Conservation (phyloP, 1,140 invertebrate genomes). For the Gonioctena quinquepunctata region DNA sequence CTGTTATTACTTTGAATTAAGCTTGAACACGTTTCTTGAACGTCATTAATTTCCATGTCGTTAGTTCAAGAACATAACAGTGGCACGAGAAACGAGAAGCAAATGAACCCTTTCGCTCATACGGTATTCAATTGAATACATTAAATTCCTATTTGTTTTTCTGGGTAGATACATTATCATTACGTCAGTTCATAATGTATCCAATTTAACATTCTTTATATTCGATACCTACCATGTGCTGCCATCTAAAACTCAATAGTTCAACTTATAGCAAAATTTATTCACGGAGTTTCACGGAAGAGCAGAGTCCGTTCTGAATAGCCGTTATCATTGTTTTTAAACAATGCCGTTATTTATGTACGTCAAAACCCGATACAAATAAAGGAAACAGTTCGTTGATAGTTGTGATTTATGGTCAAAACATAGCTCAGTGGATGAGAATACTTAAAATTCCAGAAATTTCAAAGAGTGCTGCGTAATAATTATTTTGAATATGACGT, state of each 20-base stretch:
- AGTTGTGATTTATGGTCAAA: not conserved
- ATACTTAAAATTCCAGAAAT: not conserved
- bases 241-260: not conserved
- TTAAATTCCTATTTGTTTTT: not conserved
- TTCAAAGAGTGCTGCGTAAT: not conserved
- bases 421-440: not conserved
- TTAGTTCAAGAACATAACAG: no score
- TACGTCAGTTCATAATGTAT: not conserved
- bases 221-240: not conserved
- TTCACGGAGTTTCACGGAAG: not conserved
- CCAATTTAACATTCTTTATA: not conserved
- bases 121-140: not conserved
- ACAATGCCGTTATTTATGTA: not conserved
- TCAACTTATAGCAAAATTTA: not conserved
- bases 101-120: not conserved
- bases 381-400: not conserved
- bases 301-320: not conserved
- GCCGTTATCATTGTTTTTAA: no score
- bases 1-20: no score
- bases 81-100: no score
- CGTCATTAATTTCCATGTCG: no score
- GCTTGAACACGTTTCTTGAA: no score
- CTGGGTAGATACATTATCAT: not conserved
- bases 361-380: not conserved
- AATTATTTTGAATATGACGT: not conserved